phyloP scores from a whole-genome alignment of 2,888 invertebrate species.

The Rhingia rostrata region DNA sequence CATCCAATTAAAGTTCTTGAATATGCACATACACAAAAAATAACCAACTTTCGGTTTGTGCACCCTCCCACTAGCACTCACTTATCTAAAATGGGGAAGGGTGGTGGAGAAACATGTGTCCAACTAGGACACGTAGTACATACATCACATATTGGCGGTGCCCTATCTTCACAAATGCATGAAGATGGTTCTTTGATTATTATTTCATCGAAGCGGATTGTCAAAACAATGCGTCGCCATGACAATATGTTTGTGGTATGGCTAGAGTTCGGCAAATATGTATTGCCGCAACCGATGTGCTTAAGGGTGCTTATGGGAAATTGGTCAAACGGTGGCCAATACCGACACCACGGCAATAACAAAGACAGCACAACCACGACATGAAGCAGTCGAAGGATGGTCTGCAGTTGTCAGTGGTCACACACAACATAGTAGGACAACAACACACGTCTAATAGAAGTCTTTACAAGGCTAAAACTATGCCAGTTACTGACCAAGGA shows the following conservation, averaged over 20 bases:
- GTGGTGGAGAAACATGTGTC: conserved; percentile 20
- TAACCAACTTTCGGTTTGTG: conserved; percentile 41
- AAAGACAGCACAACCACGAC: conserved; percentile 21
- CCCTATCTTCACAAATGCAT: conserved; percentile 67
- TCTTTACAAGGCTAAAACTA: conserved; percentile 39
- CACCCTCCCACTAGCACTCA: conserved; percentile 4
- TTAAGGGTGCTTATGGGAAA: conserved; percentile 55
- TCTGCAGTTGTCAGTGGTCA: conserved; percentile 45
- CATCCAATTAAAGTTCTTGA: conserved; percentile 56
- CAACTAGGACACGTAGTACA: conserved; percentile 27
- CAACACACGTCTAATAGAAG: conserved; percentile 18
- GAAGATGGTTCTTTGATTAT: conserved; percentile 74
- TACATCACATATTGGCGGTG: conserved; percentile 52
- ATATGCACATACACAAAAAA: conserved; percentile 44
- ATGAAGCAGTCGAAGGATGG: conserved; percentile 12
- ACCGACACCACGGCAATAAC: conserved; percentile 26
- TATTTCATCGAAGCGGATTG: conserved; percentile 71
- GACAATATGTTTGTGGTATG: conserved; percentile 48
- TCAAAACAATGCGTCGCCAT: conserved; percentile 73
- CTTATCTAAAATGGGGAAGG: not conserved
- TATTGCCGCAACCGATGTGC: conserved; percentile 32
- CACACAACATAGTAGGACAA: conserved; percentile 14
- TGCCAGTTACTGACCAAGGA: conserved; percentile 32
- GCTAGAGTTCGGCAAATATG: conserved; percentile 41
- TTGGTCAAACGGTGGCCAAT: conserved; percentile 54